These are phyloP conservation scores for Flabesymbios commensalis DNA, from an alignment of 2,888 invertebrate species.

Conservation along the genomic window DNA sequence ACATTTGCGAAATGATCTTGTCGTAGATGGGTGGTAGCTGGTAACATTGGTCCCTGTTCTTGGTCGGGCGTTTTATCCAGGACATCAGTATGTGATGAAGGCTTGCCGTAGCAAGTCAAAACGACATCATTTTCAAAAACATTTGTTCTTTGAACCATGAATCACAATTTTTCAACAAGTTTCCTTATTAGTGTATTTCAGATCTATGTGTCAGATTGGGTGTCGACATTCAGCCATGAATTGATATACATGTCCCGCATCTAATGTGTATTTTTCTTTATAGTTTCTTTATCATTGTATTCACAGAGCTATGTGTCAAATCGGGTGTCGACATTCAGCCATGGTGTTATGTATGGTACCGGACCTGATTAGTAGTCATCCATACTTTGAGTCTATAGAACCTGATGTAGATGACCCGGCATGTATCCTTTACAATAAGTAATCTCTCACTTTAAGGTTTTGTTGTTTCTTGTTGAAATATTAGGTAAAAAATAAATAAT, in stretches of 20 bases:
- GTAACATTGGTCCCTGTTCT: no score
- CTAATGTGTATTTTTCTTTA: not conserved
- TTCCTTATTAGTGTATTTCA: constrained; percentile 30
- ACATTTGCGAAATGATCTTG: no score
- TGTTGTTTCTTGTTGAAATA: not conserved
- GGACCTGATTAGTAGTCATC: constrained; percentile 87
- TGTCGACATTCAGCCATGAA: constrained; percentile 87
- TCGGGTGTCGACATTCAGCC: constrained; percentile 88
- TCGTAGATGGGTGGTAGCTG: no score
- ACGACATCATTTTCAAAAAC: no score
- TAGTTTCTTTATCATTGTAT: not conserved
- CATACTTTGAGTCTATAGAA: constrained; percentile 94
- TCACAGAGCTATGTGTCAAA: constrained; percentile 77
- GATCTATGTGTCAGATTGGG: constrained; percentile 87
- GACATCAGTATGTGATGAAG: no score
- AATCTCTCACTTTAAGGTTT: no score
- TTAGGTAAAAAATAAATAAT: not conserved
- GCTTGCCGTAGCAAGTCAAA: no score
- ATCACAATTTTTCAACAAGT: no score
- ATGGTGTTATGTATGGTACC: constrained; percentile 86
- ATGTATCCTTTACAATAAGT: constrained; percentile 69
- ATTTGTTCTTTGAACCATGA: no score
- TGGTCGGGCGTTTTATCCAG: no score
- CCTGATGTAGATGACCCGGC: constrained; percentile 93
- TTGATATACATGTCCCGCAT: constrained; percentile 67